A percentile compares a stretch with the other conserved stretches of the same genome.
Evolutionary conservation across 1,140 invertebrate species (phyloP).

Genomic region (Zophobas atratus): DNA sequence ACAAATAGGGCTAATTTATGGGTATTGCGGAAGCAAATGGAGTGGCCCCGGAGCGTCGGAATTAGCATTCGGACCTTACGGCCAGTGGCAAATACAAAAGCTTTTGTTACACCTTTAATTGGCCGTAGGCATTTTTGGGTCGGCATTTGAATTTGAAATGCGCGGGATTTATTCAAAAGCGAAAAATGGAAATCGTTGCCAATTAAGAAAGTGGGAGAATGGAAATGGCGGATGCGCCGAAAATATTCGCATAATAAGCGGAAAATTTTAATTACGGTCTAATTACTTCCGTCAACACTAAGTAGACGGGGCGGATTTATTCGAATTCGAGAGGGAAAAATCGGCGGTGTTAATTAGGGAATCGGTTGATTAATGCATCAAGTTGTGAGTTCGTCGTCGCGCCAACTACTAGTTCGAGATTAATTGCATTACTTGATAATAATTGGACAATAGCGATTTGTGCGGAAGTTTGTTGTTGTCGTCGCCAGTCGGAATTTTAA

Average conservation of each 20-base stretch:
- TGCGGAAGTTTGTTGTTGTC: slow-evolving; percentile 41
- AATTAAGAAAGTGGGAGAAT: neutral
- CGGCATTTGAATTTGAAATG: slow-evolving; percentile 38
- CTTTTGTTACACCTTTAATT: slow-evolving; percentile 42
- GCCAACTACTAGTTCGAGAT: slow-evolving; percentile 25
- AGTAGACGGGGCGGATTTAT: slow-evolving; percentile 10
- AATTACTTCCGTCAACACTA: slow-evolving; percentile 32
- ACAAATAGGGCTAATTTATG: slow-evolving; percentile 42
- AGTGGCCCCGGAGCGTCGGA: slow-evolving; percentile 20
- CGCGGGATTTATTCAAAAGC: slow-evolving; percentile 24
- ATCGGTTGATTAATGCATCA: slow-evolving; percentile 31
- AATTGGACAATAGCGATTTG: slow-evolving; percentile 47
- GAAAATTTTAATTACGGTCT: slow-evolving; percentile 32
- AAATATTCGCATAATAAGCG: slow-evolving; percentile 35
- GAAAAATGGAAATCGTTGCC: slow-evolving; percentile 31
- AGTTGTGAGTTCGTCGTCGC: slow-evolving; percentile 16
- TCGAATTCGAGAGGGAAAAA: slow-evolving; percentile 1
- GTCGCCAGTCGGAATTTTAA: slow-evolving; percentile 41
- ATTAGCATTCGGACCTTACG: slow-evolving; percentile 39
- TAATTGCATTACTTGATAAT: slow-evolving; percentile 48
- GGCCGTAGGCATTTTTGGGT: slow-evolving; percentile 27
- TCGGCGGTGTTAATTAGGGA: slow-evolving; percentile 19
- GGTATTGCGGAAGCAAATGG: slow-evolving; percentile 38
- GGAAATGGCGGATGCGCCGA: slow-evolving; percentile 21
- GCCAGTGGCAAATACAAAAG: slow-evolving; percentile 27